phyloP scores from a whole-genome alignment of 2,888 invertebrate species.

The Habrosyne pyritoides region DNA sequence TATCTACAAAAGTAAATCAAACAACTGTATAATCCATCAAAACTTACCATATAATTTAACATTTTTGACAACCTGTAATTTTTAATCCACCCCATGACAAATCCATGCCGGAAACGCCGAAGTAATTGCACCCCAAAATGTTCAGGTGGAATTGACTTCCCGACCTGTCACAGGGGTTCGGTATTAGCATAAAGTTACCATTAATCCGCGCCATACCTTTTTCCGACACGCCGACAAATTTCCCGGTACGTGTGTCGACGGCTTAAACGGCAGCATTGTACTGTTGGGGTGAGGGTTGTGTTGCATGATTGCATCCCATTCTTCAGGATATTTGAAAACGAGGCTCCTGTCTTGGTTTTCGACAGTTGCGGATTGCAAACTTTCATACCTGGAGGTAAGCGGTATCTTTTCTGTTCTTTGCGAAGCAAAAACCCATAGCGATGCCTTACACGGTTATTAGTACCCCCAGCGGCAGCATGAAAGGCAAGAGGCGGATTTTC shows the following conservation, averaged over 20 bases:
- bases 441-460: no score
- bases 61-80: not conserved
- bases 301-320: not conserved
- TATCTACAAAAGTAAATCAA: no score
- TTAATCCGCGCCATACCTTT: constrained; percentile 48
- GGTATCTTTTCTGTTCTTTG: no score
- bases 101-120: not conserved
- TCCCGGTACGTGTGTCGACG: constrained; percentile 1
- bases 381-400: no score
- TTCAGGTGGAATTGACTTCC: constrained; percentile 11
- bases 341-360: not conserved
- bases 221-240: constrained; percentile 14
- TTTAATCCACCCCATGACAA: not conserved
- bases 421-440: no score
- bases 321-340: not conserved
- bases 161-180: constrained; percentile 31
- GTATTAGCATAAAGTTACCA: constrained; percentile 53
- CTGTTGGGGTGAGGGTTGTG: not conserved
- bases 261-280: not conserved
- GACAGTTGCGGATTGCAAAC: not conserved
- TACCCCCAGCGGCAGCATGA: no score
- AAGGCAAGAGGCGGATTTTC: no score
- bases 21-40: not conserved
- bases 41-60: not conserved
- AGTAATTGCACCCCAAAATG: not conserved